Percentiles rank a stretch among this genome's conserved stretches.
Evolutionary conservation across 2,888 invertebrate genomes (phyloP).

Genomic region (Pharmacophagus antenor): DNA sequence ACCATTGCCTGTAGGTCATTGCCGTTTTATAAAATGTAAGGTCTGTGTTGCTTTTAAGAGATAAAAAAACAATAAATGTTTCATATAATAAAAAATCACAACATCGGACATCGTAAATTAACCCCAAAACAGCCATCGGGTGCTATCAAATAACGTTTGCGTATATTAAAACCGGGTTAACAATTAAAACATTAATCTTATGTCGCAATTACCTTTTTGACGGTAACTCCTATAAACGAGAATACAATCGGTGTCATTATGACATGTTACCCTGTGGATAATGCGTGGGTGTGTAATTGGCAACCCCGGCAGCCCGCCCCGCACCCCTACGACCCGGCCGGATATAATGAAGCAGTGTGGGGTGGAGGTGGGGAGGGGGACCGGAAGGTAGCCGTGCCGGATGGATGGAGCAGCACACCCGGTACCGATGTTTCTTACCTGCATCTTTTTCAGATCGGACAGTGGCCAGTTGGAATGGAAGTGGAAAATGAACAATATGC

Average conservation of each 20-base stretch:
- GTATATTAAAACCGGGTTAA: not conserved
- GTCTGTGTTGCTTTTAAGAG: too few relatives aligned
- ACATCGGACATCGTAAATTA: not conserved
- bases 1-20: too few relatives aligned
- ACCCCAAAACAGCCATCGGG: not conserved
- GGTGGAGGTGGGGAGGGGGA: conserved; percentile 47
- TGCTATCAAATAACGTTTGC: not conserved
- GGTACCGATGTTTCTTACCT: conserved; percentile 41
- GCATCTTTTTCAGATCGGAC: conserved; percentile 37
- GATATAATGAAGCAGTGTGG: conserved; percentile 64
- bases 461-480: conserved; percentile 32
- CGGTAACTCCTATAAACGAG: conserved; percentile 34
- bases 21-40: too few relatives aligned
- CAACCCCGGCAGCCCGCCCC: conserved; percentile 56
- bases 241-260: conserved; percentile 31
- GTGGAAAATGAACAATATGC: conserved; percentile 26
- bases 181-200: conserved; percentile 20
- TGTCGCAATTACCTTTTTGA: conserved; percentile 16
- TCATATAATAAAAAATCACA: too few relatives aligned
- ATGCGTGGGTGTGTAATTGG: conserved; percentile 41
- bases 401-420: conserved; percentile 50
- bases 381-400: conserved; percentile 65
- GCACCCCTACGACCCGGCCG: conserved; percentile 68
- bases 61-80: too few relatives aligned
- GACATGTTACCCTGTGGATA: conserved; percentile 37